Base-by-base conservation (phyloP, 1,140 invertebrate species). In the Maconellicoccus hirsutus region DNA sequence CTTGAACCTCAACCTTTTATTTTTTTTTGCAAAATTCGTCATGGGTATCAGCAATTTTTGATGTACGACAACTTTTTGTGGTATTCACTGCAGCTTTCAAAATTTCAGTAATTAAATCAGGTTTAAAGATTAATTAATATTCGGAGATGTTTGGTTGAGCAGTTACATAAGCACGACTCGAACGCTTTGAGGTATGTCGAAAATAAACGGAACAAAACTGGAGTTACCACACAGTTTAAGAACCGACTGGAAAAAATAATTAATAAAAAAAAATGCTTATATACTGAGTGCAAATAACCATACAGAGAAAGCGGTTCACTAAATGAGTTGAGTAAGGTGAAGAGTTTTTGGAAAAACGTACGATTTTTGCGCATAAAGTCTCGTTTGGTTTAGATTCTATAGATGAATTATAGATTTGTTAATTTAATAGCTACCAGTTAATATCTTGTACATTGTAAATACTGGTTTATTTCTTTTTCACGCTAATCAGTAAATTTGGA, bases 151-250 rank as follows among this genome's bases (percentile, higher is more conserved):
- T 19, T 14, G 42, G 42, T 52, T 12, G 29, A 33, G n/a, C n/a
- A 16, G 16, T 52, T 52, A 52, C n/a, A 16, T 52, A 52, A 52
- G n/a, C n/a, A 16, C 12, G 42, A 19, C n/a, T 52, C n/a, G n/a
- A 16, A 3, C 42, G 42, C 42, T 52, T 52, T 52, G 16, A 52
- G 42, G 42, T 52, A 52, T 16, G 42, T 52, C 42, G 42, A 52
- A 52, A 52, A 52, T 52, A 52, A 52, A 52, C 42, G 42, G 42
- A 52, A 52, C 42, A 52, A 52, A 52, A 52, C 42, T 52, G 16
- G 42, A 52, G 42, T 52, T 52, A 52, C 42, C 42, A 16, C 42
- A 52, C 42, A 2, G 16, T 52, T 52, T 52, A 19, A 3, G 42
- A 16, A 52, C 12, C 4, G 16, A 16, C 12, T 52, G 12, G 42